A percentile compares a stretch with the other conserved stretches of the same genome.
Evolutionary conservation across 2,888 invertebrate species (phyloP).

Genomic region (Dusona sp.): DNA sequence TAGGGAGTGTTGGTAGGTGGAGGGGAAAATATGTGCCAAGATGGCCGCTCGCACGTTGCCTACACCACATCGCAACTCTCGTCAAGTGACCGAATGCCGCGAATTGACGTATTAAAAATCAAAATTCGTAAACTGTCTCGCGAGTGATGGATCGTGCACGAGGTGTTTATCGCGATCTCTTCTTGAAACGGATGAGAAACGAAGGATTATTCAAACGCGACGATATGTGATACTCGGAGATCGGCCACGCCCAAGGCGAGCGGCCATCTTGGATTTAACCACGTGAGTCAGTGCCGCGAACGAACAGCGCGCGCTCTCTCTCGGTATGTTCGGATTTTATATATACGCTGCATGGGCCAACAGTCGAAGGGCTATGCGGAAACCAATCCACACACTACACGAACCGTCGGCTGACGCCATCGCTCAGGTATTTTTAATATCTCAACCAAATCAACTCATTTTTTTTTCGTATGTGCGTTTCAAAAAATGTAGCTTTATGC

Average conservation of each 20-base stretch:
- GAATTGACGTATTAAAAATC: constrained; percentile 48
- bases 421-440: constrained; percentile 74
- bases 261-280: constrained; percentile 83
- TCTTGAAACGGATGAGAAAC: constrained; percentile 61
- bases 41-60: constrained; percentile 78
- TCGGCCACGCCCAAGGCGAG: constrained; percentile 82
- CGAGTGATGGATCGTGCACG: constrained; percentile 68
- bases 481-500: background rate
- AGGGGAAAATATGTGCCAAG: constrained; percentile 77
- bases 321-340: constrained; percentile 33
- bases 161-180: constrained; percentile 61
- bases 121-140: constrained; percentile 55
- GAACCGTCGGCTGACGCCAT: constrained; percentile 73
- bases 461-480: background rate
- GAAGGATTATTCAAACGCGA: constrained; percentile 52
- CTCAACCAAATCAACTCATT: constrained; percentile 29
- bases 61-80: constrained; percentile 77
- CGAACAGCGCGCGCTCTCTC: constrained; percentile 66
- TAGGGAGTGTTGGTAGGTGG: constrained; percentile 63
- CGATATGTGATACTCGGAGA: constrained; percentile 65
- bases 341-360: constrained; percentile 18
- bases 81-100: constrained; percentile 65
- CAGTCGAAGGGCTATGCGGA: constrained; percentile 36
- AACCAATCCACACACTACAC: constrained; percentile 47
- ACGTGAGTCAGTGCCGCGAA: constrained; percentile 79